Percentiles rank a stretch among this genome's conserved stretches.
Evolutionary conservation across 2,888 invertebrate genomes (phyloP).

Genomic region (Thelaira solivaga): DNA sequence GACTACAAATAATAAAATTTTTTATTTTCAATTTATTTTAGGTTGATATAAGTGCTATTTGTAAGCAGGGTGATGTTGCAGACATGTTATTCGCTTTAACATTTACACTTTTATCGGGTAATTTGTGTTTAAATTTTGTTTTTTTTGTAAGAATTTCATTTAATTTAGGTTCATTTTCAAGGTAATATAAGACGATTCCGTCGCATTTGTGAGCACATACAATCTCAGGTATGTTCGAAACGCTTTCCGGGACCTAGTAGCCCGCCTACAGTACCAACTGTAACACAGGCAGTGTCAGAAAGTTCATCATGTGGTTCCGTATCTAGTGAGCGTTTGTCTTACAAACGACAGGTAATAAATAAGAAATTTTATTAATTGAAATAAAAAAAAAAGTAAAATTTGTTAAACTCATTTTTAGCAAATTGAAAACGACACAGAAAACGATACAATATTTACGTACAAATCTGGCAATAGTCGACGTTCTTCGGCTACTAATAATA

Average conservation of each 20-base stretch:
- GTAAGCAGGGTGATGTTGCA: slow-evolving; percentile 83
- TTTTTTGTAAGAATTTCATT: too few relatives aligned
- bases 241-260: slow-evolving; percentile 78
- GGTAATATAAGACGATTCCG: slow-evolving; percentile 96
- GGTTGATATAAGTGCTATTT: slow-evolving; percentile 90
- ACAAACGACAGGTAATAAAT: slow-evolving; percentile 74
- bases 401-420: slow-evolving; percentile 50
- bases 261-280: slow-evolving; percentile 75
- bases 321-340: slow-evolving; percentile 77
- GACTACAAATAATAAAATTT: background rate
- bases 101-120: slow-evolving; percentile 95
- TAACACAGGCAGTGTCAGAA: slow-evolving; percentile 77
- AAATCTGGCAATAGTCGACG: slow-evolving; percentile 76
- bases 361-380: background rate
- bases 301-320: slow-evolving; percentile 77
- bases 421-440: slow-evolving; percentile 77
- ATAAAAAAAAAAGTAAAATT: background rate
- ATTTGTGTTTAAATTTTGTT: slow-evolving; percentile 66
- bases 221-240: slow-evolving; percentile 85
- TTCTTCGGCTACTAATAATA: slow-evolving; percentile 76
- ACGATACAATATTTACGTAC: slow-evolving; percentile 76
- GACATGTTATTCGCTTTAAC: slow-evolving; percentile 93
- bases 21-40: slow-evolving; percentile 80
- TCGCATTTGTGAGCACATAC: slow-evolving; percentile 97
- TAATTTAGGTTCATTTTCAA: slow-evolving; percentile 72